These are phyloP conservation scores for Tokudaia tokunoshimensis DNA, from an alignment of 2,797 vertebrate species.

Conservation along the genomic window DNA sequence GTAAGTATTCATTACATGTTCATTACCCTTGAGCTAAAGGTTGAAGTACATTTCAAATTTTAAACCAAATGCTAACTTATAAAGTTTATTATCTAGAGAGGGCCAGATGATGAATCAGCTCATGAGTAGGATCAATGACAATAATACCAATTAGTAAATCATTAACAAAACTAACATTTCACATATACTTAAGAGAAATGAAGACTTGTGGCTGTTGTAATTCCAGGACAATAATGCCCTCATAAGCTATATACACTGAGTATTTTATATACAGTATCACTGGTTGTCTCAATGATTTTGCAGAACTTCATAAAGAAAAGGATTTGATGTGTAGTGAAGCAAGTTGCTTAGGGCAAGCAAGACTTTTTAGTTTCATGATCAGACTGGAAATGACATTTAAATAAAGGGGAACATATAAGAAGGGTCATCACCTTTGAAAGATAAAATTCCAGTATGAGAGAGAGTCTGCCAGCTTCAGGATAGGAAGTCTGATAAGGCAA, in stretches of 20 bases:
- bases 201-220: not conserved
- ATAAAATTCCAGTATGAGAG: not conserved
- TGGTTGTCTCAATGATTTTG: not conserved
- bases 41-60: slow-evolving; percentile 41
- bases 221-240: not conserved
- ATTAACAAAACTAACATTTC: not conserved
- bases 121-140: not conserved
- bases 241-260: not conserved
- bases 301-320: not conserved
- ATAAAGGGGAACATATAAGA: not conserved
- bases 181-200: not conserved
- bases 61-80: not conserved
- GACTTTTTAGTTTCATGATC: not conserved
- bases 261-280: not conserved
- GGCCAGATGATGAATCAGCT: not conserved
- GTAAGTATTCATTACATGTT: not conserved
- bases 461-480: not conserved
- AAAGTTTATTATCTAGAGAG: not conserved
- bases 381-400: not conserved
- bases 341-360: not conserved
- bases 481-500: not conserved
- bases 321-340: not conserved
- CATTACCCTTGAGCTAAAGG: not conserved
- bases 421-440: not conserved
- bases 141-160: not conserved